These are phyloP conservation scores for Philypnodon macrostomus DNA, from an alignment of 2,797 vertebrate genomes.

Conservation along the genomic window DNA sequence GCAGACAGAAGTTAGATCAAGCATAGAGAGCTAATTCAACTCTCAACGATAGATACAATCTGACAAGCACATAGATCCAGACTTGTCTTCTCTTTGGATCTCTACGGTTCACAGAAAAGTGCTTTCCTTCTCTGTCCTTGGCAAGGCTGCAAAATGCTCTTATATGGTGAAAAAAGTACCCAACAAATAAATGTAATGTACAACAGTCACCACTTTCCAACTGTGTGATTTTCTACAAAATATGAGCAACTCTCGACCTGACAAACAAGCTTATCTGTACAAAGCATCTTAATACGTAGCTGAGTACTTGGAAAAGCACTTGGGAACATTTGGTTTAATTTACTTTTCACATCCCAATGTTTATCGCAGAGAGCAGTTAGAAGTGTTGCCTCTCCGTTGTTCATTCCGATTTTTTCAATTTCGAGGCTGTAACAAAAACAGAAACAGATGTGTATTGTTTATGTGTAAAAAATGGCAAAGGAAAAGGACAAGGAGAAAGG, in stretches of 20 bases:
- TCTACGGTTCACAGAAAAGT: slow-evolving; percentile 50
- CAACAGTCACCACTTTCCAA: slow-evolving; percentile 44
- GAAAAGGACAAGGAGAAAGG: slow-evolving; percentile 26
- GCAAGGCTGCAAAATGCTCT: slow-evolving; percentile 45
- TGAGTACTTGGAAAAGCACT: slow-evolving; percentile 38
- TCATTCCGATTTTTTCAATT: slow-evolving; percentile 38
- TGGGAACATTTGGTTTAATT: slow-evolving; percentile 65
- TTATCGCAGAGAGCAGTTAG: slow-evolving; percentile 53
- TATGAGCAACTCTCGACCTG: slow-evolving; percentile 25
- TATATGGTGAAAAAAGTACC: slow-evolving; percentile 40
- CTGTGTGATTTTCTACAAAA: slow-evolving; percentile 59
- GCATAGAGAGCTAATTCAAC: slow-evolving; percentile 52
- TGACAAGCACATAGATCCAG: slow-evolving; percentile 66
- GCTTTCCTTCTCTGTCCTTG: slow-evolving; percentile 37
- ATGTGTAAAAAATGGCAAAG: slow-evolving; percentile 44
- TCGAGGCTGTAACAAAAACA: slow-evolving; percentile 67
- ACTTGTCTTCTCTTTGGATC: slow-evolving; percentile 55
- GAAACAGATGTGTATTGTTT: slow-evolving; percentile 77
- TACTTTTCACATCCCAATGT: slow-evolving; percentile 48
- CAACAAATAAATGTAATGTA: slow-evolving; percentile 52
- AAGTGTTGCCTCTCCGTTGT: slow-evolving; percentile 57
- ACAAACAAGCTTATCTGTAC: slow-evolving; percentile 54
- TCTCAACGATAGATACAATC: slow-evolving; percentile 61
- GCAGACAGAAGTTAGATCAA: slow-evolving; percentile 66
- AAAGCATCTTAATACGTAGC: slow-evolving; percentile 41